These are phyloP conservation scores for Triops longicaudatus DNA, from an alignment of 1,140 invertebrate genomes.

Conservation along the genomic window DNA sequence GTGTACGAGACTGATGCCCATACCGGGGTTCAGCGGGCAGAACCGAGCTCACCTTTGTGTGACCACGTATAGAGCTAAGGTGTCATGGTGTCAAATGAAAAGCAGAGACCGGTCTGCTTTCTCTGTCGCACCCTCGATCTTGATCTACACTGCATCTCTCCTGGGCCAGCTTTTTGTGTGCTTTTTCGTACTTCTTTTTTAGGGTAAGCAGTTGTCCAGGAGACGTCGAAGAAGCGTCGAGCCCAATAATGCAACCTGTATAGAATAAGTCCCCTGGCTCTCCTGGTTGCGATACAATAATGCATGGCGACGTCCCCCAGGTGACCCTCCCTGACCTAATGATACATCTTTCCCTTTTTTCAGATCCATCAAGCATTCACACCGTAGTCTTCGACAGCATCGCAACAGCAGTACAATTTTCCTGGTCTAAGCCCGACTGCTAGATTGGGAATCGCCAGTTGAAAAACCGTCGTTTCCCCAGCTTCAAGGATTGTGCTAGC, in stretches of 20 bases:
- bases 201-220: neutral
- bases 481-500: neutral
- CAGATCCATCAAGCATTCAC: conserved; percentile 11
- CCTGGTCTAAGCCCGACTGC: neutral
- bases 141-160: neutral
- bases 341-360: neutral
- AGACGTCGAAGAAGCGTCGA: conserved; percentile 10
- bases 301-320: conserved; percentile 13
- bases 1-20: neutral
- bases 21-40: neutral
- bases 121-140: neutral
- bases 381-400: neutral
- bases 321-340: conserved; percentile 14
- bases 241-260: conserved; percentile 6
- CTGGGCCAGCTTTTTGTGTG: conserved; percentile 4
- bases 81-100: conserved; percentile 15
- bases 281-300: neutral
- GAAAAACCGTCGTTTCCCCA: neutral
- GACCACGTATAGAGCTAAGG: conserved; percentile 14
- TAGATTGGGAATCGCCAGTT: neutral
- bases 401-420: neutral
- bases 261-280: conserved; percentile 1
- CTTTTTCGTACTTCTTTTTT: neutral
- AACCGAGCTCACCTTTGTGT: conserved; percentile 14
- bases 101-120: neutral